Evolutionary conservation across 2,888 invertebrate species (phyloP), one percentile per base, ranked within the genome.

Genomic region (Caenorhabditis drosophilae): DNA sequence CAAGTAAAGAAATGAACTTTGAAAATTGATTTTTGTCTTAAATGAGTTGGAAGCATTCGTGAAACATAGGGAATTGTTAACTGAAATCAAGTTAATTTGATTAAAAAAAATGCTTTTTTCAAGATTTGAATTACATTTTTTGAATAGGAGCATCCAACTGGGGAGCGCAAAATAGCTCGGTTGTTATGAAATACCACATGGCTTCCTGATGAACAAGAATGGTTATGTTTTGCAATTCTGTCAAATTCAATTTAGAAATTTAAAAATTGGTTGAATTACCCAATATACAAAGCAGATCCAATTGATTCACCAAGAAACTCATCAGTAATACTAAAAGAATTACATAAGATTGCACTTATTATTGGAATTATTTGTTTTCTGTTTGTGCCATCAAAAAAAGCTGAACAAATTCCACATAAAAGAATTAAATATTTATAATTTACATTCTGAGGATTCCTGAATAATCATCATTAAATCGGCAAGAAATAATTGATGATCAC

Each of bases 11-110:
- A 63, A 16, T 63, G 63, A 3, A 63, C 58, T 3, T 31, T n/a
- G 1, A 38, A 40, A 2, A 63, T 54, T 0, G 45, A 18, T 27
- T 54, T 53, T 22, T 38, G 57, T 1, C 63, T 47, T 26, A 31
- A 40, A 20, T 27, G 40, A 3, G 63, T 63, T 26, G 63, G 63
- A 12, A 63, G 51, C 58, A 63, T 58, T 42, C 63, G 45, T 16
- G 57, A 58, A 2, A 49, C 49, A 31, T 63, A 63, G 6, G 63
- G 58, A 4, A 63, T 58, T n/a, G 63, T 63, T 4, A 44, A 22
- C 63, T 63, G 54, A 15, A 61, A 40, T 44, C 20, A 40, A 18
- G 9, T 9, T 9, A 11, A 9, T 9, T 20, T 31, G 6, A 31
- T 31, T 31, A 31, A 9, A n/a, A n/a, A n/a, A n/a, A n/a, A n/a